These are phyloP conservation scores for Ceratotherium simum DNA, from an alignment of 2,113 vertebrate genomes.

Conservation along the genomic window DNA sequence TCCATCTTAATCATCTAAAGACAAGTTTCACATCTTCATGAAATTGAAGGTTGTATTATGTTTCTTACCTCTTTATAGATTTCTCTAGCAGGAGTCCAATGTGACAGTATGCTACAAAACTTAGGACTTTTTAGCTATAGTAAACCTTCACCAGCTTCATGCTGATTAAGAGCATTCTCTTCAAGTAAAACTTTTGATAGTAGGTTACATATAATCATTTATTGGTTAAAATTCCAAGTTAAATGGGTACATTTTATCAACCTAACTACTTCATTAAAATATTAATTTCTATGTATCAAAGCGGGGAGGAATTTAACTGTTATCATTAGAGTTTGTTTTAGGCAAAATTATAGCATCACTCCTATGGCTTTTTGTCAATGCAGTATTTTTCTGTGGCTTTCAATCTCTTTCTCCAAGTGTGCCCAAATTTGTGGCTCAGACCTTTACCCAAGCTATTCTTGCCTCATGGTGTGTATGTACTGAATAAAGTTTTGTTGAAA, in stretches of 20 bases:
- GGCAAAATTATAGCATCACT: neutral
- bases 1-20: slow-evolving; percentile 22
- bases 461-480: neutral
- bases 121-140: neutral
- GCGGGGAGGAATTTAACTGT: neutral
- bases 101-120: neutral
- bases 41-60: slow-evolving; percentile 20
- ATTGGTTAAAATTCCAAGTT: neutral
- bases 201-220: neutral
- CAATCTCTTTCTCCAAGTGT: neutral
- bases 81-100: neutral
- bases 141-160: neutral
- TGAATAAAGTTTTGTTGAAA: neutral
- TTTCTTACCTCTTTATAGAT: neutral
- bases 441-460: neutral
- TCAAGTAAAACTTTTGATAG: neutral
- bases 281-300: neutral
- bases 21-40: neutral
- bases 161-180: neutral
- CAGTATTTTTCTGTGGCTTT: neutral
- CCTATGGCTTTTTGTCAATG: neutral
- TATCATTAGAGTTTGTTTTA: neutral
- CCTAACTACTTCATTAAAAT: neutral
- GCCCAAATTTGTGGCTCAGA: neutral
- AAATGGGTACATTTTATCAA: neutral